Evolutionary conservation across 2,113 vertebrate genomes (phyloP), one percentile per base, ranked within the genome.

Genomic region (Rafetus swinhoei): DNA sequence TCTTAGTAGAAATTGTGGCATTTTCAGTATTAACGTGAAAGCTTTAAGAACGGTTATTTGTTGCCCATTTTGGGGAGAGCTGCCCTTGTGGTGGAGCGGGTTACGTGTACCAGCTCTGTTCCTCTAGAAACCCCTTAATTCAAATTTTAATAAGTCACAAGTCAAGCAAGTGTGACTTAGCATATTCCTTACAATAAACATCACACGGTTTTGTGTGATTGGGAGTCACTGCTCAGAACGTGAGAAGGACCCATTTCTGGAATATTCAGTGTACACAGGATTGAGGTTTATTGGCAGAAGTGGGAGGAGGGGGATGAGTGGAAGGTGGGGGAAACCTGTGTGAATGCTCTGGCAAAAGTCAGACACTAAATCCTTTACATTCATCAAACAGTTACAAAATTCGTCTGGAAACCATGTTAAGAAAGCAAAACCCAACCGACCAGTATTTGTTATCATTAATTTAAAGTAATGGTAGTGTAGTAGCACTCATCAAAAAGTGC

Each of bases 321-420:
- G 24, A 10, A 25, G 35, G n/a, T 25, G 3, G 52, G 24, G 50
- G 27, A 32, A 82, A 89, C 56, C 79, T 83, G 82, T 76, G 5
- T 35, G 56, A 21, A 62, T 74, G 35, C 45, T 45, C 45, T 45
- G 45, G 45, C 45, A 45, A 45, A 45, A 45, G 45, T 45, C 45
- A 45, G 45, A 45, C 45, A 45, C 22, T 10, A 2, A 35, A 39
- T 29, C 3, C 3, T 86, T 14, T 24, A 14, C 54, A 21, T 35
- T 69, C 1, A 13, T n/a, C 29, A 50, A 92, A 97, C 82, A 52
- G 92, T 95, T 85, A 72, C 50, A 82, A 50, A 95, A 94, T 82
- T 96, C 81, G 27, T 9, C 14, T 81, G 57, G 27, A 69, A 82
- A 84, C 5, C 32, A n/a, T 29, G n/a, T 39, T n/a, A 55, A 18